Evolutionary conservation across 2,797 vertebrate species (phyloP), one percentile per base, ranked within the genome.

Genomic region (Morelia viridis): DNA sequence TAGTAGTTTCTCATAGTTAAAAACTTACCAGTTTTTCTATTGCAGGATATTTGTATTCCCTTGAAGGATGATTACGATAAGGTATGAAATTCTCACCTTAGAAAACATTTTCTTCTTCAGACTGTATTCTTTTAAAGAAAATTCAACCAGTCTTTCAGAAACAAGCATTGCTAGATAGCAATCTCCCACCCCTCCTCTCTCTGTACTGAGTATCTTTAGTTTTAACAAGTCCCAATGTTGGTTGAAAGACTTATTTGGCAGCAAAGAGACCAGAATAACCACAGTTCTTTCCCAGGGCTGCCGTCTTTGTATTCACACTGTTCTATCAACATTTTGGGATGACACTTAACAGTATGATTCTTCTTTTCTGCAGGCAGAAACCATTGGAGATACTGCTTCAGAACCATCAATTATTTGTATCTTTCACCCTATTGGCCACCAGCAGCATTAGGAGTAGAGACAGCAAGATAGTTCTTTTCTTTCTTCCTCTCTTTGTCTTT

Each of bases 351-450:
- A 94, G 89, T 92, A 3, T 80, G 35, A 94, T 95, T 96, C 92
- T 91, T 94, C 91, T 93, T 95, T 93, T 96, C 83, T 95, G 88
- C 88, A 95, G 89, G 85, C 95, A 83, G 91, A 89, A 92, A 17
- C 90, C 92, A 94, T 11, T 80, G 76, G 76, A 4, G 41, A 46
- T 80, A 24, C 4, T 24, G 41, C 46, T 46, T 35, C 41, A 80
- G 76, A 46, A 53, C 50, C 50, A 53, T 53, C 50, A 46, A 46
- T 46, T 46, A 80, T 24, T 24, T 80, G 71, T 80, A 46, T 35
- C 35, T 80, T 46, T 46, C 41, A 80, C 46, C 9, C 35, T 46
- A 24, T 80, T 80, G 22, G 19, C 41, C 46, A 80, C 41, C 9
- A 80, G 41, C 19, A 46, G 24, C 24, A 24, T 80, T 46, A 80